Conservation (phyloP, 2,797 vertebrate species). For the Sebastes taczanowskii region DNA sequence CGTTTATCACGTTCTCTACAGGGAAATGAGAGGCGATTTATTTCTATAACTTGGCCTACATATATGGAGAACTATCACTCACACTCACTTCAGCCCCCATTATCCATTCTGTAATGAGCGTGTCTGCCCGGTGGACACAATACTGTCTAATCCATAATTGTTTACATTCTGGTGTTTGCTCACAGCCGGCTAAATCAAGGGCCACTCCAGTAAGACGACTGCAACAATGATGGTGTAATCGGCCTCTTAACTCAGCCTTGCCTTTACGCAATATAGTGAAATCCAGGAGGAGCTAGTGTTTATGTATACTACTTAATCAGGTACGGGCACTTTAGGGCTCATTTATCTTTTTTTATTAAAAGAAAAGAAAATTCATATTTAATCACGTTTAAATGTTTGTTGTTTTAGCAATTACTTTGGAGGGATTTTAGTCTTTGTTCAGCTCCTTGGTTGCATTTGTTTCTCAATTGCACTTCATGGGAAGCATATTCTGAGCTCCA, state of each 20-base stretch:
- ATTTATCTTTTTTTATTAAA: neutral
- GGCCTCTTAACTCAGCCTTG: slow-evolving; percentile 14
- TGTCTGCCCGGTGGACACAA: slow-evolving; percentile 60
- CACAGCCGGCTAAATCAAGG: slow-evolving; percentile 32
- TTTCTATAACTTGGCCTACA: slow-evolving; percentile 77
- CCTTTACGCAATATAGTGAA: neutral
- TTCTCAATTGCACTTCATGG: neutral
- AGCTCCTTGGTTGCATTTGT: neutral
- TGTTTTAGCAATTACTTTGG: neutral
- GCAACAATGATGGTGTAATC: slow-evolving; percentile 23
- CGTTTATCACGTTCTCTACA: slow-evolving; percentile 61
- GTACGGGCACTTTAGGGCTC: neutral
- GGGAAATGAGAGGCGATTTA: slow-evolving; percentile 72
- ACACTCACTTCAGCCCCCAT: slow-evolving; percentile 48
- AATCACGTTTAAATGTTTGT: neutral
- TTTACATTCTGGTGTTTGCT: slow-evolving; percentile 55
- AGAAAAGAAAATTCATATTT: neutral
- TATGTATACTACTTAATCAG: neutral
- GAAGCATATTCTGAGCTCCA: neutral
- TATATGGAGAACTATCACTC: slow-evolving; percentile 60
- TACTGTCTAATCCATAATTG: slow-evolving; percentile 59
- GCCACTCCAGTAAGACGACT: slow-evolving; percentile 29
- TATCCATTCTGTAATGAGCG: slow-evolving; percentile 64
- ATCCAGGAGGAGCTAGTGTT: neutral
- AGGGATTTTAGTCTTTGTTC: neutral